phyloP scores from a whole-genome alignment of 2,113 vertebrate genomes.

The Varanus salvator region DNA sequence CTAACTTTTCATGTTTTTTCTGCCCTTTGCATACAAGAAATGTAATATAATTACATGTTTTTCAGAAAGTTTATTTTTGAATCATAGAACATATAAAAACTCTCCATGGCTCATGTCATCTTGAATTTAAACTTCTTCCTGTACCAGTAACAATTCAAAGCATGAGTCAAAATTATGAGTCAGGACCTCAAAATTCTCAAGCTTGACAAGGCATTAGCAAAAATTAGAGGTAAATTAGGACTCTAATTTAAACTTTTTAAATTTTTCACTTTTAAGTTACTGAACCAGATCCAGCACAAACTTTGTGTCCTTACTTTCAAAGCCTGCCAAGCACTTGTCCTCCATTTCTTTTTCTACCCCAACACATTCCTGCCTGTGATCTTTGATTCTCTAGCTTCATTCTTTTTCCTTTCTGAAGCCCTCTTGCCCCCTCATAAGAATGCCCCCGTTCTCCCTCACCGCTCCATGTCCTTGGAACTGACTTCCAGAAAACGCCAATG shows the following conservation, averaged over 20 bases:
- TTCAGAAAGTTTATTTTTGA: slow-evolving; percentile 13
- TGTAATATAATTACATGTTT: slow-evolving; percentile 6
- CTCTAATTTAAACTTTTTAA: background rate
- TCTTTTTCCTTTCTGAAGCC: no score
- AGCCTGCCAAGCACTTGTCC: no score
- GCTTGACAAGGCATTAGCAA: background rate
- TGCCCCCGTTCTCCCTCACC: background rate
- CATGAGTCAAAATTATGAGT: slow-evolving; percentile 28
- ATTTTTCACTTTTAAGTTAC: no score
- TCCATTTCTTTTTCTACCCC: no score
- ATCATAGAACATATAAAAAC: slow-evolving; percentile 1
- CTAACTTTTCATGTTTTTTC: background rate
- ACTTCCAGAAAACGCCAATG: no score
- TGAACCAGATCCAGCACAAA: no score
- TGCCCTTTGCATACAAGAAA: background rate
- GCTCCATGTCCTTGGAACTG: no score
- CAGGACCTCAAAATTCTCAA: slow-evolving; percentile 7
- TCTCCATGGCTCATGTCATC: background rate
- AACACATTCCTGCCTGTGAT: no score
- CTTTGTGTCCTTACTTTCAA: no score
- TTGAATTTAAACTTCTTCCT: slow-evolving; percentile 1
- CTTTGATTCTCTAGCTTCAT: no score
- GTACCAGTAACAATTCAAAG: slow-evolving; percentile 8
- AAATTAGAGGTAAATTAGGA: background rate
- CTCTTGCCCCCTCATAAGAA: no score